Conservation (phyloP, 37 sponge, comb jelly and placozoan species). For the Petrosia ficiformis region DNA sequence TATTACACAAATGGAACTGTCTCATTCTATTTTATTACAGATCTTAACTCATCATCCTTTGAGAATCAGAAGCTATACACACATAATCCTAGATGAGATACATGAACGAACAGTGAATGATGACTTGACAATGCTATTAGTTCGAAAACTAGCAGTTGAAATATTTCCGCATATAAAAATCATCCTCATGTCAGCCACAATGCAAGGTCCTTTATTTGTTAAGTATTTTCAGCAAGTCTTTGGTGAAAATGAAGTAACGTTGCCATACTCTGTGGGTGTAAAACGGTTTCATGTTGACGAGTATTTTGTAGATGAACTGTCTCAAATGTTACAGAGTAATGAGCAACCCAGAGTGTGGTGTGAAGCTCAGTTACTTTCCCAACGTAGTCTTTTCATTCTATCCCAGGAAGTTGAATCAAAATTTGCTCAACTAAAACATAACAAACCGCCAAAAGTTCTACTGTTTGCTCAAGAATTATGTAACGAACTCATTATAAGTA, state of each 20-base stretch:
- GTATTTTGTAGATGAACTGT: slow-evolving; percentile 39
- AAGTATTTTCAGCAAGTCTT: slow-evolving; percentile 55
- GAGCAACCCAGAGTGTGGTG: neutral
- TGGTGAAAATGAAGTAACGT: slow-evolving; percentile 34
- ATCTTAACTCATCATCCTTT: slow-evolving; percentile 40
- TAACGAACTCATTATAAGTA: slow-evolving; percentile 46
- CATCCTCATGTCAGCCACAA: slow-evolving; percentile 80
- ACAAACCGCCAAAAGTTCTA: neutral
- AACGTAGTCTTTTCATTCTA: neutral
- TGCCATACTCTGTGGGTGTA: slow-evolving; percentile 56
- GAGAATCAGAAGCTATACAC: slow-evolving; percentile 46
- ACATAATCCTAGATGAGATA: slow-evolving; percentile 76
- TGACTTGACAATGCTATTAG: slow-evolving; percentile 61
- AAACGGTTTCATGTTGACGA: slow-evolving; percentile 44
- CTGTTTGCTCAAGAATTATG: slow-evolving; percentile 12
- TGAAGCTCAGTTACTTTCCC: slow-evolving; percentile 1
- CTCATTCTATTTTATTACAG: slow-evolving; percentile 7
- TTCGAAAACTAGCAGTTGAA: slow-evolving; percentile 44
- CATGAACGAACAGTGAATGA: slow-evolving; percentile 63
- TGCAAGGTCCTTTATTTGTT: slow-evolving; percentile 42
- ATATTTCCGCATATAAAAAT: slow-evolving; percentile 20
- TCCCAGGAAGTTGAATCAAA: neutral
- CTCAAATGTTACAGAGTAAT: neutral
- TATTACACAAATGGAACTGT: no score
- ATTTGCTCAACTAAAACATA: neutral